Conservation (phyloP, 2,113 vertebrate genomes). For the Mugil cephalus region DNA sequence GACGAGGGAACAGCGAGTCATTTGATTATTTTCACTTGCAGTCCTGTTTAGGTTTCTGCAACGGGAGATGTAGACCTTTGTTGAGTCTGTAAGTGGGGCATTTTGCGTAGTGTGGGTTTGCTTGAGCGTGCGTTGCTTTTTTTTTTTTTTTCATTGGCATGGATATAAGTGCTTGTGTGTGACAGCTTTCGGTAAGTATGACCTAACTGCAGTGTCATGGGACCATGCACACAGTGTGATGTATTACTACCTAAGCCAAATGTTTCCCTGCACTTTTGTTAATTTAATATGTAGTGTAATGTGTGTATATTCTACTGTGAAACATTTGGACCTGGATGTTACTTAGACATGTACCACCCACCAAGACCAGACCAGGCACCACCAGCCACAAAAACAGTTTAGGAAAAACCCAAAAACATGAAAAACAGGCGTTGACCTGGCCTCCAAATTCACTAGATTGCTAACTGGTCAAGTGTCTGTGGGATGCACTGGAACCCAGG, state of each 20-base stretch:
- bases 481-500: too few relatives aligned
- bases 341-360: too few relatives aligned
- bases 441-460: too few relatives aligned
- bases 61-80: slow-evolving; percentile 72
- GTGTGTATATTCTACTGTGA: too few relatives aligned
- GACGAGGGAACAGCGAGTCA: slow-evolving; percentile 23
- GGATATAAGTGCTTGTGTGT: slow-evolving; percentile 21
- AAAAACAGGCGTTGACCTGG: too few relatives aligned
- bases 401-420: too few relatives aligned
- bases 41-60: slow-evolving; percentile 80
- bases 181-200: slow-evolving; percentile 35
- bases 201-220: neutral
- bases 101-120: slow-evolving; percentile 43
- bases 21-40: slow-evolving; percentile 68
- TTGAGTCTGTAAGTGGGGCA: slow-evolving; percentile 69
- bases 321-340: too few relatives aligned
- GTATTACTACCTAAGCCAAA: neutral
- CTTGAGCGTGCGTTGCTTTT: slow-evolving; percentile 35
- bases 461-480: too few relatives aligned
- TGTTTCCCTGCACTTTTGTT: neutral
- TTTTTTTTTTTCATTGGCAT: slow-evolving; percentile 30
- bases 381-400: too few relatives aligned
- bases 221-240: neutral
- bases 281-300: too few relatives aligned
- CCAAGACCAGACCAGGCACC: too few relatives aligned